Evolutionary conservation across 1,140 invertebrate species (phyloP), one percentile per base, ranked within the genome.

Genomic region (Pseudomyrmex pallidus): DNA sequence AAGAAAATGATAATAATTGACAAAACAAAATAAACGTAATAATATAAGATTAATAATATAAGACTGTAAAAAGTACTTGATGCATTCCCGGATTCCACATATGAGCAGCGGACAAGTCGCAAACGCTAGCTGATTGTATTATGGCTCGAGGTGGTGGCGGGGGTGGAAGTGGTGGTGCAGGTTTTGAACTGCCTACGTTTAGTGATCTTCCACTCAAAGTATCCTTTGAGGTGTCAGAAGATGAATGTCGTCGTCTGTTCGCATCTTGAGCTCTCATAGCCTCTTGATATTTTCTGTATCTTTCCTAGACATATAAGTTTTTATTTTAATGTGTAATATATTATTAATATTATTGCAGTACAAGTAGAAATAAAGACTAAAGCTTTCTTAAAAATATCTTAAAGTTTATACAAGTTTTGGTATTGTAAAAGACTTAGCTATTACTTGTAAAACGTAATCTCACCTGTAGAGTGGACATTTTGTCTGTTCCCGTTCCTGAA

Each of bases 201-300:
- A 89, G 9, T 15, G 89, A 86, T 73, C 90, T 90, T 12, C 83
- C 56, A 61, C 62, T 91, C 56, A 89, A 64, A 44, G 84, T 80
- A 10, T 92, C 90, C 57, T 87, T 89, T 9, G 88, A 70, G 13
- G 82, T 72, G 9, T 87, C 91, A 0, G 87, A 62, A 5, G 85
- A 64, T 1, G 89, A 72, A 1, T 91, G 89, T 78, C 92, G 91
- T 66, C 92, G 88, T 62, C 94, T 91, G 22, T 90, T 94, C 2
- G 90, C 93, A 66, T 94, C 93, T 83, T 94, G 93, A n/a, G 92
- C 93, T 77, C 92, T 92, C 94, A 96, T 96, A 15, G 95, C 94
- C 83, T 95, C 92, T 88, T 96, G 96, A 85, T 96, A 96, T 86
- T 95, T 95, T 56, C 95, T 94, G 84, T 96, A 96, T 61, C 96